phyloP scores from a whole-genome alignment of 1,140 invertebrate genomes.

The Hestina assimilis region DNA sequence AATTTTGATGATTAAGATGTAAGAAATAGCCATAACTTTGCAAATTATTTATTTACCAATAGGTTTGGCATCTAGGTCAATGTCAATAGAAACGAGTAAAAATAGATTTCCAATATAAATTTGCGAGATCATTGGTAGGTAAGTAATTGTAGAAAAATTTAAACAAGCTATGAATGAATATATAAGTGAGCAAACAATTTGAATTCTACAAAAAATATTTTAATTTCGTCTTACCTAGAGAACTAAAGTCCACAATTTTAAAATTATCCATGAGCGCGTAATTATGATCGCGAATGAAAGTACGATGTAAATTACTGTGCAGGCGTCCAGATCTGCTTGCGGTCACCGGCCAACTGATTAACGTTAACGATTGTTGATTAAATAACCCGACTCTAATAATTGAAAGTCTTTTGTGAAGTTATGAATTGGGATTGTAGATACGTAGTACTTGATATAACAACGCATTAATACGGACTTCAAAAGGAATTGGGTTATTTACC shows the following conservation, averaged over 20 bases:
- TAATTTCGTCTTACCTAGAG: constrained; percentile 54
- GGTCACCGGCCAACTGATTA: constrained; percentile 62
- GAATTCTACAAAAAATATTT: neutral
- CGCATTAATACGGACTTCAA: neutral
- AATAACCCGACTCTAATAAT: constrained; percentile 46
- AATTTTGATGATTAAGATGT: neutral
- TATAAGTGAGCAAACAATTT: neutral
- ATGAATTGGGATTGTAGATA: constrained; percentile 1
- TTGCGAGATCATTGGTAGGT: constrained; percentile 6
- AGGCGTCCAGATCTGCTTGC: constrained; percentile 36
- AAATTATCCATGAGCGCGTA: constrained; percentile 52
- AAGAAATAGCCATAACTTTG: neutral
- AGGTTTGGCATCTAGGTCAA: constrained; percentile 26
- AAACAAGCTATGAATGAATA: neutral
- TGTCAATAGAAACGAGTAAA: constrained; percentile 21
- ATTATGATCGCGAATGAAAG: constrained; percentile 28
- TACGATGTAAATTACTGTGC: constrained; percentile 11
- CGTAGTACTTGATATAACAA: neutral
- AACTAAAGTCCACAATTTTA: constrained; percentile 57
- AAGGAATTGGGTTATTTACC: too few species aligned
- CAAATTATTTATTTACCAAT: constrained; percentile 28
- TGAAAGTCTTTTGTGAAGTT: constrained; percentile 77
- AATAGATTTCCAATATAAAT: constrained; percentile 30
- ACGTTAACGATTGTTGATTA: constrained; percentile 60
- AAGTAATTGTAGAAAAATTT: neutral